These are phyloP conservation scores for Dynastes tityus DNA, from an alignment of 2,888 invertebrate genomes.

Conservation along the genomic window DNA sequence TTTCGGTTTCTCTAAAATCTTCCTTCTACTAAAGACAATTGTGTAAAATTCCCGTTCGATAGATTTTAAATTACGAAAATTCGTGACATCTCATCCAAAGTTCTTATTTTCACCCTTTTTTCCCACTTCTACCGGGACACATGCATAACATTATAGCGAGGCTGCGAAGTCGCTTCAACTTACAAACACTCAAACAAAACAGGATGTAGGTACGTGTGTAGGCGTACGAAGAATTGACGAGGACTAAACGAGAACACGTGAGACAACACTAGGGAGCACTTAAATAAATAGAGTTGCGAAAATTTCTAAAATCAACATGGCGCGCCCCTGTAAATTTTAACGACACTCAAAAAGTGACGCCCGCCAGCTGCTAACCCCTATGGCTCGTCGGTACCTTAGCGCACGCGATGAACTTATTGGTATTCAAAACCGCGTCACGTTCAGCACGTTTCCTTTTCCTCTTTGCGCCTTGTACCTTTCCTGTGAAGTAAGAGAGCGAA, in stretches of 20 bases:
- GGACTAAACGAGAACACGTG: conserved; percentile 48
- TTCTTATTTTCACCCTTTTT: conserved; percentile 16
- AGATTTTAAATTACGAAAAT: neutral
- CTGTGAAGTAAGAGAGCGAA: conserved; percentile 4
- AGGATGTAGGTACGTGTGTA: conserved; percentile 10
- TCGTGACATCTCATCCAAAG: neutral
- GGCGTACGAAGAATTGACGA: conserved; percentile 4
- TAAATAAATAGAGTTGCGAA: conserved; percentile 51
- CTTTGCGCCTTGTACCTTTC: conserved; percentile 17
- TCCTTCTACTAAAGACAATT: neutral
- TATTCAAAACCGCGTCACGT: conserved; percentile 39
- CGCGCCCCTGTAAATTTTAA: conserved; percentile 49
- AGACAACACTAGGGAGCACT: conserved; percentile 47
- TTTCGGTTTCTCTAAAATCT: too few species aligned
- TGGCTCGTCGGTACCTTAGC: neutral
- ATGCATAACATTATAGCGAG: neutral
- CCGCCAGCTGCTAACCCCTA: conserved; percentile 41
- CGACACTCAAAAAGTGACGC: conserved; percentile 51
- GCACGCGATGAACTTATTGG: conserved; percentile 32
- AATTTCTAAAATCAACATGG: conserved; percentile 52
- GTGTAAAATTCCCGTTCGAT: conserved; percentile 7
- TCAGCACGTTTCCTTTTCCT: conserved; percentile 26
- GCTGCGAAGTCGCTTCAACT: conserved; percentile 5
- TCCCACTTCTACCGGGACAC: neutral
- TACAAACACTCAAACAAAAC: conserved; percentile 28